These are phyloP conservation scores for Xylota sylvarum DNA, from an alignment of 2,888 invertebrate species.

Conservation along the genomic window DNA sequence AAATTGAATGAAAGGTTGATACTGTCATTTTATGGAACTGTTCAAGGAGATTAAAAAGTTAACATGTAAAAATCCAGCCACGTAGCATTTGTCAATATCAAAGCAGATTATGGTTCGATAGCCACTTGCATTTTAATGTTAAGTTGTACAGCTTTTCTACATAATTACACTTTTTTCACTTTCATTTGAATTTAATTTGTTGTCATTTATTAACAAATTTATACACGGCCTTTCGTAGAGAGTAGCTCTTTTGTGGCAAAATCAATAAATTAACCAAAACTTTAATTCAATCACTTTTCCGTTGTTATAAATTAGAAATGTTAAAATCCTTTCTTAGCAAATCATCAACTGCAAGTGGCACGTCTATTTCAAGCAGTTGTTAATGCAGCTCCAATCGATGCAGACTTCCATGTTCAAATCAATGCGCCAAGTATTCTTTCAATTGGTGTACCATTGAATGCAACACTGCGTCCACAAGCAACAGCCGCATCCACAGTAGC, in stretches of 20 bases:
- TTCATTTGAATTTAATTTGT: conserved; percentile 9
- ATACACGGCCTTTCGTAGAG: background rate
- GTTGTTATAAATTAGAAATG: background rate
- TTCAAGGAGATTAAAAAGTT: no score
- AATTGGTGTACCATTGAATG: conserved; percentile 83
- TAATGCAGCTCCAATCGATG: conserved; percentile 82
- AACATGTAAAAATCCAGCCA: no score
- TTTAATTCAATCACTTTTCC: background rate
- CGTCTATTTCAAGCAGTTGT: conserved; percentile 84
- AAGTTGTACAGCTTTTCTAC: background rate
- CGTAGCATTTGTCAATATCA: background rate
- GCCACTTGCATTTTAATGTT: background rate
- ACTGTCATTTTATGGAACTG: no score
- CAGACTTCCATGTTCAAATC: conserved; percentile 84
- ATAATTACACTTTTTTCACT: background rate
- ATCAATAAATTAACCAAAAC: background rate
- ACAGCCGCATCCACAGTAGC: conserved; percentile 76
- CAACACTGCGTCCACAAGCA: conserved; percentile 87
- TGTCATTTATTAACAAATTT: conserved; percentile 2
- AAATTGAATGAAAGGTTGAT: no score
- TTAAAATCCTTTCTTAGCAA: conserved; percentile 78
- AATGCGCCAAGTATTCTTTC: conserved; percentile 83
- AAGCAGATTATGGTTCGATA: background rate
- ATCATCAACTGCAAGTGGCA: conserved; percentile 83
- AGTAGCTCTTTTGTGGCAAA: conserved; percentile 3